Evolutionary conservation across 2,797 vertebrate genomes (phyloP).

Genomic region (Otus scops): DNA sequence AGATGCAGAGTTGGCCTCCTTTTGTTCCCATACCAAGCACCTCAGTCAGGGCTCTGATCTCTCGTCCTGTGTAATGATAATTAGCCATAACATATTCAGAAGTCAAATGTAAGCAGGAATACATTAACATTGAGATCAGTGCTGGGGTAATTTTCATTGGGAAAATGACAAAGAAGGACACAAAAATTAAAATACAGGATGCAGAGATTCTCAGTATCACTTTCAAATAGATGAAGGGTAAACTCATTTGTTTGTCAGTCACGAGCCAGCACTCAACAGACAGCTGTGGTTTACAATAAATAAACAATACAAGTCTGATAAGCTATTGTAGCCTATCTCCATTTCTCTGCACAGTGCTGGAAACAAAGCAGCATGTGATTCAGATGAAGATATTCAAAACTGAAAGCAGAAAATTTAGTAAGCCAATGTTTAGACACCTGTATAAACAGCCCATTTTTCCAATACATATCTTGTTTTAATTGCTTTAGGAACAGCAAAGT

Average conservation of each 20-base stretch:
- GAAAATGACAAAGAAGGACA: constrained; percentile 80
- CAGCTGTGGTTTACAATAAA: constrained; percentile 53
- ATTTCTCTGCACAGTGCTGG: constrained; percentile 5
- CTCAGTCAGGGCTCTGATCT: constrained; percentile 83
- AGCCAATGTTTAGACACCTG: neutral
- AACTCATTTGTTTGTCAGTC: constrained; percentile 49
- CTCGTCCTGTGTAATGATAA: constrained; percentile 89
- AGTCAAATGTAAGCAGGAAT: constrained; percentile 95
- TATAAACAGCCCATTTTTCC: fast-evolving
- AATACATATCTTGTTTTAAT: neutral
- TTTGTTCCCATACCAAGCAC: constrained; percentile 82
- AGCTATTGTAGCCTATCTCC: constrained; percentile 28
- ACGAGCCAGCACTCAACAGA: constrained; percentile 29
- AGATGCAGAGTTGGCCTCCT: constrained; percentile 82
- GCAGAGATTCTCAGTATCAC: constrained; percentile 19
- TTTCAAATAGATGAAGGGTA: constrained; percentile 35
- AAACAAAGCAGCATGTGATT: neutral
- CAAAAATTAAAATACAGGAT: constrained; percentile 22
- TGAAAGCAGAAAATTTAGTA: neutral
- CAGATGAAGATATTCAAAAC: neutral
- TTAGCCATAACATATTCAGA: constrained; percentile 95
- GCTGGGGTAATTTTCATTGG: constrained; percentile 70
- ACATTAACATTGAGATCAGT: constrained; percentile 92
- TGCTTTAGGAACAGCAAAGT: neutral
- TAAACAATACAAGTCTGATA: constrained; percentile 34